Base-by-base conservation (phyloP, 2,113 vertebrate species). In the Cryptotis parvus region DNA sequence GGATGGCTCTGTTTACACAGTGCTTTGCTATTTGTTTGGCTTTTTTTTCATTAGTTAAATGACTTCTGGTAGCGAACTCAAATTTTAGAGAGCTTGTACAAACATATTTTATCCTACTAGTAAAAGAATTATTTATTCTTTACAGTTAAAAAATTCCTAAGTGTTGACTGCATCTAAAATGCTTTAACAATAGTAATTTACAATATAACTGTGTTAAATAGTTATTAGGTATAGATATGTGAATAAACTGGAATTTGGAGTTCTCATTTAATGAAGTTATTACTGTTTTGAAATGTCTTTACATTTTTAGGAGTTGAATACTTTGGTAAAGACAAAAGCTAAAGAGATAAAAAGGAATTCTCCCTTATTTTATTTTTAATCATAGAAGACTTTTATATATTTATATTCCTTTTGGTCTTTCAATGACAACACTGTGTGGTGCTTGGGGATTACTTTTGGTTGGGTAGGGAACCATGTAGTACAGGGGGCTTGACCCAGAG, bases 1-100 rank as follows among this genome's bases (percentile, higher is more conserved):
- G 92, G 95, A 89, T 77, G 94, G 89, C 95, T 96, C 95, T 92
- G 95, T 96, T 97, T 92, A 94, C 95, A 97, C 91, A 75, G 91
- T 20, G 75, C 9, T 41, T 1, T 52, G 11, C 22, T 41, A 6
- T 14, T 29, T 69, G n/a, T 68, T 27, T 58, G 70, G 18, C 5
- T 91, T 79, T 85, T 90, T 87, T 96, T 96, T 92, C 94, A 94
- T 81, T 92, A 94, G 84, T 94, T 95, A 95, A 96, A 96, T 78
- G 85, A 76, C 68, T 97, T 96, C 96, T 95, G 92, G 91, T 94
- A 87, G 93, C 93, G 94, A 92, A 26, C 86, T 95, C 90, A 83
- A 95, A 89, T 69, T 97, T 95, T 91, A 81, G 35, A 95, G 93
- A 87, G 4, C 45, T 89, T 90, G 27, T 26, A 72, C 12, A 35